Conservation (phyloP, 2,797 vertebrate species). For the Silurus lanzhouensis region DNA sequence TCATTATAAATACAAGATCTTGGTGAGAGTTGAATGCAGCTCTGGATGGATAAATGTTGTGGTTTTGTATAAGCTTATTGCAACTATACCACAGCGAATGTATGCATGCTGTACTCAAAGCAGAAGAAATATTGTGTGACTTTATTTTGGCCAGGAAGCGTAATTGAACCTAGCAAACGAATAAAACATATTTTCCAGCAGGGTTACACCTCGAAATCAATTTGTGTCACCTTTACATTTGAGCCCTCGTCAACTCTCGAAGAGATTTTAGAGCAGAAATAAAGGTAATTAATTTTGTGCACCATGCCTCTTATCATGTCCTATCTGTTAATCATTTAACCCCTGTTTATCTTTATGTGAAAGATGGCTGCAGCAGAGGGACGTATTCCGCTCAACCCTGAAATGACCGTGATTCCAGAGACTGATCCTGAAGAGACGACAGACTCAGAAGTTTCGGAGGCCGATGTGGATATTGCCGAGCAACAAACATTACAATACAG, state of each 20-base stretch:
- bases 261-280: neutral
- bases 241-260: neutral
- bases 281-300: neutral
- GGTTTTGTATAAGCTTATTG: no score
- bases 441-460: conserved; percentile 63
- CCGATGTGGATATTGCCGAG: conserved; percentile 63
- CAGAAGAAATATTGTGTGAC: no score
- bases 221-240: neutral
- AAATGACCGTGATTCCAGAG: conserved; percentile 1
- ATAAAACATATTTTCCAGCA: no score
- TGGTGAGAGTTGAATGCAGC: no score
- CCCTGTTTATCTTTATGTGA: conserved; percentile 14
- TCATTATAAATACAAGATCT: no score
- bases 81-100: no score
- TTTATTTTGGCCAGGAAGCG: neutral
- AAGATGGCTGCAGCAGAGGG: conserved; percentile 20
- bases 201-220: neutral
- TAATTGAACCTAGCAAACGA: no score
- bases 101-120: no score
- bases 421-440: conserved; percentile 48
- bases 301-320: no score
- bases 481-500: conserved; percentile 59
- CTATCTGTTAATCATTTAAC: neutral
- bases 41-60: no score
- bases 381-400: neutral